These are phyloP conservation scores for Microcebus jonahi DNA, from an alignment of 2,113 vertebrate species.

Conservation along the genomic window DNA sequence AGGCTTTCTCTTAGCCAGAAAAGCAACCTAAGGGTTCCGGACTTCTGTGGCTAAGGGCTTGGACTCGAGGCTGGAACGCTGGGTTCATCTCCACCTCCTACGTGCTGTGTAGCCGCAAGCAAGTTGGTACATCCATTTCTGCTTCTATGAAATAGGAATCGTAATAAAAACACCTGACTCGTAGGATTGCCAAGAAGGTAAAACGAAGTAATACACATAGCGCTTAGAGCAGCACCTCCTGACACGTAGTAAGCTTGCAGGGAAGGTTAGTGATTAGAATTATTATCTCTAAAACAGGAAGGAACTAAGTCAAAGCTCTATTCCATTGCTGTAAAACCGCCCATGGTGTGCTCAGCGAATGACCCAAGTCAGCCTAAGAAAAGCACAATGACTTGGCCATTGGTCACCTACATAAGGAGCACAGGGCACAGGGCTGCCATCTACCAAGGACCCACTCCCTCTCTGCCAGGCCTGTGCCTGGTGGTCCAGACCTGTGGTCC, in stretches of 20 bases:
- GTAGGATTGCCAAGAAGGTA: neutral
- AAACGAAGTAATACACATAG: slow-evolving; percentile 11
- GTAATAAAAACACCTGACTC: neutral
- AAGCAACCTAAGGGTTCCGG: neutral
- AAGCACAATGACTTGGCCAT: neutral
- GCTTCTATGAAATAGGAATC: neutral
- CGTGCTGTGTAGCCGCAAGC: neutral
- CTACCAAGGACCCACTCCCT: neutral
- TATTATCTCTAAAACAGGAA: slow-evolving; percentile 17
- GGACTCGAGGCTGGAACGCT: neutral
- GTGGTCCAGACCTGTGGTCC: neutral
- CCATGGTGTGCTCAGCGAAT: neutral
- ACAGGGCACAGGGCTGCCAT: neutral
- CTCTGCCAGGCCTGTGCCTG: neutral
- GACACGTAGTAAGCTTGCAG: neutral
- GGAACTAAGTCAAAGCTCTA: neutral
- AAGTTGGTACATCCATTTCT: neutral
- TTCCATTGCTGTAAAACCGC: neutral
- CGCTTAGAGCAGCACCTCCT: neutral
- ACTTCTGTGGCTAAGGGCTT: neutral
- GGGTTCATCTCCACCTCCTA: neutral
- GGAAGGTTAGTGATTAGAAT: neutral
- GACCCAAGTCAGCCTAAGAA: neutral
- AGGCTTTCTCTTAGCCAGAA: neutral
- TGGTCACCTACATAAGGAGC: neutral